Conservation (phyloP, 53 echinoderm and acorn worm species). For the Pentamera pediparva region DNA sequence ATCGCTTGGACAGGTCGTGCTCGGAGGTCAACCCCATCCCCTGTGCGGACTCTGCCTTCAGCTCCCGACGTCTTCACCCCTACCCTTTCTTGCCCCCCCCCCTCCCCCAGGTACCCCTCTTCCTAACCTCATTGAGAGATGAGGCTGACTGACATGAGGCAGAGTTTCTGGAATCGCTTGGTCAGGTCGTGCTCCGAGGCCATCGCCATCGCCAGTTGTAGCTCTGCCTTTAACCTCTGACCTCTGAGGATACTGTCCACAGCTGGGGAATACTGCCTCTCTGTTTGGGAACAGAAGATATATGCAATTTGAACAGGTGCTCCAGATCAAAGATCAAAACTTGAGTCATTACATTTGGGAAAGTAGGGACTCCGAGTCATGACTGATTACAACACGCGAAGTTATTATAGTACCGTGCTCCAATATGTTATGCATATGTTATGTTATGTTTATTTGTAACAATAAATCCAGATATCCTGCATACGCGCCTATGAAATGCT, state of each 20-base stretch:
- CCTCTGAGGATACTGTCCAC: constrained; percentile 66
- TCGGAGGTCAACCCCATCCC: constrained; percentile 42
- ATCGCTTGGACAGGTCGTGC: constrained; percentile 75
- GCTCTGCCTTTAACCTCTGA: constrained; percentile 41
- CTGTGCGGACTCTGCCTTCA: constrained; percentile 13
- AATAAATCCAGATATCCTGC: too few species aligned
- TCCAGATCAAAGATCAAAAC: too few species aligned
- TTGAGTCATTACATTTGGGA: too few species aligned
- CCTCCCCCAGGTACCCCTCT: neutral
- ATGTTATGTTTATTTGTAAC: too few species aligned
- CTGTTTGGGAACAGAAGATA: constrained; percentile 22
- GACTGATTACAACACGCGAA: too few species aligned
- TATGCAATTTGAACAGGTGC: too few species aligned
- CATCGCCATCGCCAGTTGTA: constrained; percentile 7
- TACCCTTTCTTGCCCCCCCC: too few species aligned
- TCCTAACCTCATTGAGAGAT: constrained; percentile 53
- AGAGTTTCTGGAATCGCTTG: constrained; percentile 81
- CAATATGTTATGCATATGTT: too few species aligned
- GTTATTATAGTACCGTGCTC: too few species aligned
- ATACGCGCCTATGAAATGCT: too few species aligned
- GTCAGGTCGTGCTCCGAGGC: constrained; percentile 74
- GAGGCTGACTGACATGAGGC: constrained; percentile 72
- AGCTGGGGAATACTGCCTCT: constrained; percentile 69
- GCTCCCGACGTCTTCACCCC: too few species aligned
- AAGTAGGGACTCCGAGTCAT: too few species aligned